Base-by-base conservation (phyloP, 1,140 invertebrate genomes). In the Aphaenogaster rudis region DNA sequence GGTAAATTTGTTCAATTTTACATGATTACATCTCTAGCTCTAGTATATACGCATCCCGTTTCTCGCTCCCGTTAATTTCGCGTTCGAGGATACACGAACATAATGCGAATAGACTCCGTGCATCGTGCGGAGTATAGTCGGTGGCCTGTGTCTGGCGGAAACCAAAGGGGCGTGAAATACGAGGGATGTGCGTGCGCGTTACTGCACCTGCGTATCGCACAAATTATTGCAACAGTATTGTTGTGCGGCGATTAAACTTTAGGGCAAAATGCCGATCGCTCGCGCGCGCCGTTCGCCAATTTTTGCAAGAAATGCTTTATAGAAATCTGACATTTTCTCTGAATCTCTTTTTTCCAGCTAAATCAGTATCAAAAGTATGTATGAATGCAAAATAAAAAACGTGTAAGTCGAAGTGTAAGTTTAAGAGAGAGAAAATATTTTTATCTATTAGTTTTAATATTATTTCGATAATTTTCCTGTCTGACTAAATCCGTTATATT, bases 201-300 rank as follows among this genome's bases (percentile, higher is more conserved):
- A 82, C 39, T 72, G 69, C 80, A 84, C 80, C 80, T 84, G 80
- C 54, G 54, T 48, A 39, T 84, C 57, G 48, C 80, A 84, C 69
- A 33, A 84, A 84, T 84, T 84, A 84, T 61, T 74, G 80, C 63
- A 61, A 84, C 80, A 57, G 45, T 54, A 81, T 76, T 74, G 57
- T 76, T 57, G 28, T 48, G 8, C 42, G n/a, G 42, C 28, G 28
- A 84, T 84, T 74, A 74, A 76, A 21, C 54, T 61, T 76, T 59
- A 76, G 72, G 21, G 3, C 54, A 74, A 74, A 74, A 57, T 21
- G 39, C 21, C 54, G 39, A 76, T 45, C 36, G 54, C 1, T 17
- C 11, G 15, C 17, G 39, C 21, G 28, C 15, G 54, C 1, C 5
- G 7, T 42, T 28, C 1, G 33, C 3, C 39, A 61, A 76, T 76